Evolutionary conservation across 2,113 vertebrate species (phyloP), one percentile per base, ranked within the genome.

Genomic region (Prochilodus magdalenae): DNA sequence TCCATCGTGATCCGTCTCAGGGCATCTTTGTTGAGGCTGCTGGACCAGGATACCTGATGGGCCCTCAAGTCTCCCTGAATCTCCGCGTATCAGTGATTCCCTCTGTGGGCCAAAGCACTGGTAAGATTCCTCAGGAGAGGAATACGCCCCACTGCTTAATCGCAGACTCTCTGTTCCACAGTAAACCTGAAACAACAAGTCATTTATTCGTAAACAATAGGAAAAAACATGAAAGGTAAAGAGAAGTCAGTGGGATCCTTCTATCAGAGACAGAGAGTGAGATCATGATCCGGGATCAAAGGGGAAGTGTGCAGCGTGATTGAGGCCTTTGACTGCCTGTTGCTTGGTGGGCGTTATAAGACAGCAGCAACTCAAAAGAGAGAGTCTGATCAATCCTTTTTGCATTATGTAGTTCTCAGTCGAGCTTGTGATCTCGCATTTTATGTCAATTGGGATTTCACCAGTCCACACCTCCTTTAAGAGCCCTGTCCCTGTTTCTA

Each of bases 131-230:
- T 83, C 74, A 26, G 75, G 73, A 67, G 75, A 79, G 62, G 75
- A 63, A 71, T 83, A 87, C 15, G 69, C 65, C 22, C 70, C 81
- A 11, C 74, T 49, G 29, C 77, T 73, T 22, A 80, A 71, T 36
- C 51, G 33, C 33, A 85, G 44, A 66, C 53, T 71, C 27, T 85
- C 81, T 12, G 77, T 30, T 63, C 81, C 83, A 65, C 44, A 73
- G n/a, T 75, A 87, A 24, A 80, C 71, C 86, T 87, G 63, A 24
- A 85, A 77, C 33, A 7, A 81, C 11, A 62, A 78, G 26, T 40
- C 7, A 51, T 51, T 51, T 51, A 51, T 51, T 10, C 40, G 8
- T 44, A 10, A 44, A 51, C 47, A 49, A 15, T 5, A 51, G 16
- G 49, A 51, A 51, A 16, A 2, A 16, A 3, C 14, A 8, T 44